A percentile compares a stretch with the other conserved stretches of the same genome.
Conservation (phyloP, 1,140 invertebrate genomes). For the Drosophila paulistorum region DNA sequence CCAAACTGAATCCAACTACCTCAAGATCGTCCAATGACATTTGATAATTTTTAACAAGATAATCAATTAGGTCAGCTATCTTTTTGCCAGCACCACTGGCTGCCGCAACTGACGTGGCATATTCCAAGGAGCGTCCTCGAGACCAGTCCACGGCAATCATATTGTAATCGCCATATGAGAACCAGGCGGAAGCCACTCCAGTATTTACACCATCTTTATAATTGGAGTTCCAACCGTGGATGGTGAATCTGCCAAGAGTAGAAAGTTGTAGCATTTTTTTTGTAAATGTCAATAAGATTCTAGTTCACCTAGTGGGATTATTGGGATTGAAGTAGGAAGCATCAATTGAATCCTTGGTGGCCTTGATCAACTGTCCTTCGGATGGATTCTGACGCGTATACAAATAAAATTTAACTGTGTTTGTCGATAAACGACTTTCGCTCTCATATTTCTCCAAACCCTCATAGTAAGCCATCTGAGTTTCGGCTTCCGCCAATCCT, state of each 20-base stretch:
- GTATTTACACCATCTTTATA: slow-evolving; percentile 69
- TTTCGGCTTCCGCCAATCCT: slow-evolving; percentile 32
- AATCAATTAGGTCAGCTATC: slow-evolving; percentile 84
- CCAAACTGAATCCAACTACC: slow-evolving; percentile 87
- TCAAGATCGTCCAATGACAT: slow-evolving; percentile 85
- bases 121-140: slow-evolving; percentile 83
- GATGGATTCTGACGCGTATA: slow-evolving; percentile 57
- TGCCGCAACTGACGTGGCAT: slow-evolving; percentile 81
- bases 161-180: slow-evolving; percentile 83
- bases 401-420: slow-evolving; percentile 59
- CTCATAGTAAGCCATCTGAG: slow-evolving; percentile 44
- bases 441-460: slow-evolving; percentile 27
- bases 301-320: slow-evolving; percentile 54
- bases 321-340: slow-evolving; percentile 53
- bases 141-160: slow-evolving; percentile 87
- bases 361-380: slow-evolving; percentile 41
- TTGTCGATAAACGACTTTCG: slow-evolving; percentile 38
- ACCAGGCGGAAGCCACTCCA: slow-evolving; percentile 83
- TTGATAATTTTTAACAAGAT: slow-evolving; percentile 81
- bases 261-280: too few species aligned
- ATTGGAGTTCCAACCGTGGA: slow-evolving; percentile 75
- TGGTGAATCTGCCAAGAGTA: slow-evolving; percentile 50
- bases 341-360: slow-evolving; percentile 41
- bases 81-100: slow-evolving; percentile 59
- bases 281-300: neutral